Conservation (phyloP, 1,140 invertebrate genomes). For the Drosophila subpulchrella region DNA sequence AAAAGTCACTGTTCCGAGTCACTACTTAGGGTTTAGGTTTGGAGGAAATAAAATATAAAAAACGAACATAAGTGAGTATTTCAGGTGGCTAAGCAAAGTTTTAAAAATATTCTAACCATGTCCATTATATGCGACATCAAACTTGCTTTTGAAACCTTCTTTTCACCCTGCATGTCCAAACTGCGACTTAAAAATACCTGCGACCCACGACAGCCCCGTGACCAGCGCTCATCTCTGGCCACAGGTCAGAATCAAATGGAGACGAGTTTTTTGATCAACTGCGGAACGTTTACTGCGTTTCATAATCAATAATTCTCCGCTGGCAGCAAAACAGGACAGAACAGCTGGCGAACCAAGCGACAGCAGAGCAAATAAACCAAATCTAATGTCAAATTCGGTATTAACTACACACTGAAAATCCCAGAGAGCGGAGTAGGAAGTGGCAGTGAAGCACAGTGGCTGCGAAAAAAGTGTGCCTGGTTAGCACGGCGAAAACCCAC, state of each 20-base stretch:
- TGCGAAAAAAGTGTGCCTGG: slow-evolving; percentile 6
- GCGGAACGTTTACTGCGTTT: slow-evolving; percentile 65
- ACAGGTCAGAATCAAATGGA: slow-evolving; percentile 30
- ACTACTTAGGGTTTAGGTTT: background rate
- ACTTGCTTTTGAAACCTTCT: too few species aligned
- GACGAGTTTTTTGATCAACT: slow-evolving; percentile 29
- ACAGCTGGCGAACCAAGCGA: slow-evolving; percentile 31
- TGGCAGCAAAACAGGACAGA: slow-evolving; percentile 33
- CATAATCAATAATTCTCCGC: slow-evolving; percentile 69
- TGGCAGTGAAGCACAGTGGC: slow-evolving; percentile 38
- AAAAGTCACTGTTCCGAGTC: background rate
- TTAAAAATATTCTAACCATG: background rate
- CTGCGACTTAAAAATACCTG: slow-evolving; percentile 33
- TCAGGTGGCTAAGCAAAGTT: background rate
- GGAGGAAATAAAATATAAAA: too few species aligned
- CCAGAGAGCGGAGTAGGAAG: slow-evolving; percentile 26
- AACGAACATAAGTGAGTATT: background rate
- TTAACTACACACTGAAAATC: slow-evolving; percentile 28
- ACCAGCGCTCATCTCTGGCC: slow-evolving; percentile 14
- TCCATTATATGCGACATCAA: background rate
- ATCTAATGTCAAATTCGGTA: slow-evolving; percentile 46
- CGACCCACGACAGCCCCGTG: background rate
- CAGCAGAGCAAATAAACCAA: slow-evolving; percentile 16
- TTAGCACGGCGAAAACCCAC: slow-evolving; percentile 23
- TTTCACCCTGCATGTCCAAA: background rate